These are phyloP conservation scores for Chondrilla cf. caribensis DNA, from an alignment of 37 sponge, comb jelly and placozoan species.

Conservation along the genomic window DNA sequence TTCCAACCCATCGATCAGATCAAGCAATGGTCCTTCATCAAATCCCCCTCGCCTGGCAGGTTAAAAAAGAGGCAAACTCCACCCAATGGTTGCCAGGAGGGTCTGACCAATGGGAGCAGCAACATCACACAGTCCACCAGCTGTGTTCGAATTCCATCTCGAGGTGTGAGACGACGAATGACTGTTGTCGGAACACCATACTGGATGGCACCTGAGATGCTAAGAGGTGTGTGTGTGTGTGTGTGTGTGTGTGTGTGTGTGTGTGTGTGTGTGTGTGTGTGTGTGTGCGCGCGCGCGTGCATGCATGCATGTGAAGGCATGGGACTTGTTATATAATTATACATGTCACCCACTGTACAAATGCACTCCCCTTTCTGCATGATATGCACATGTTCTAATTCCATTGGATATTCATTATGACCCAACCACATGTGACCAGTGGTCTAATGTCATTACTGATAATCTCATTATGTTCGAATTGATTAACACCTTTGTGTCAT, in stretches of 20 bases:
- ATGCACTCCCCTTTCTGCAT: too few species aligned
- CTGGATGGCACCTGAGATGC: conserved; percentile 98
- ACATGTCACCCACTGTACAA: too few species aligned
- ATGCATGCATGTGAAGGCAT: background rate
- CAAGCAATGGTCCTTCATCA: conserved; percentile 5
- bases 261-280: conserved; percentile 31
- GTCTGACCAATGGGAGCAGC: background rate
- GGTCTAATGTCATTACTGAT: too few species aligned
- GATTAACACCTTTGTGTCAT: background rate
- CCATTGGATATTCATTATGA: background rate
- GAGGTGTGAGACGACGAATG: conserved; percentile 54
- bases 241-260: conserved; percentile 22
- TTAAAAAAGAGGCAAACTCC: background rate
- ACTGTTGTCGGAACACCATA: conserved; percentile 85
- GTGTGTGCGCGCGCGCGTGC: background rate
- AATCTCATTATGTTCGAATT: background rate
- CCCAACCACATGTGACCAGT: too few species aligned
- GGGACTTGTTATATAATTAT: too few species aligned
- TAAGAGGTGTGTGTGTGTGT: conserved; percentile 60
- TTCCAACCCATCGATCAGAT: conserved; percentile 26
- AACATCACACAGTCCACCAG: background rate
- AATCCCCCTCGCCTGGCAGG: background rate
- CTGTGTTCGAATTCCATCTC: background rate
- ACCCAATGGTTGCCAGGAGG: background rate
- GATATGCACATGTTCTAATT: background rate